phyloP scores from a whole-genome alignment of 2,797 vertebrate genomes.

The Microcaecilia unicolor region DNA sequence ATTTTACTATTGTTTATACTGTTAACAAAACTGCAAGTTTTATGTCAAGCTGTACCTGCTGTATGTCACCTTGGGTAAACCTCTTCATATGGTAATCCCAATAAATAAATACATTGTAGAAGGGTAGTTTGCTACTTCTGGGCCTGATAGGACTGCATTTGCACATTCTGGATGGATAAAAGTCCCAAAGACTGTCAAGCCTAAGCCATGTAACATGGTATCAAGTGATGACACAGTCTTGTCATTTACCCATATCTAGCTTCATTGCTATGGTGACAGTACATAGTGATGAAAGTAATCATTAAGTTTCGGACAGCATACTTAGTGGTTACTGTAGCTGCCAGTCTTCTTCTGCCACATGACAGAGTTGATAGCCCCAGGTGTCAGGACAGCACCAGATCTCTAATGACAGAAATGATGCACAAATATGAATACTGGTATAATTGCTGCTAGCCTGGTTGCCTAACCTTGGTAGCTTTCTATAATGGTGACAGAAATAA shows the following conservation, averaged over 20 bases:
- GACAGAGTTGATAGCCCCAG: constrained; percentile 8
- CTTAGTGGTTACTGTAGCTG: background rate
- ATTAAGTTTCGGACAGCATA: constrained; percentile 4
- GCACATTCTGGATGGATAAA: constrained; percentile 4
- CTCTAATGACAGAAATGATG: constrained; percentile 13
- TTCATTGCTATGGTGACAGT: constrained; percentile 38
- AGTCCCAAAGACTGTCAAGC: constrained; percentile 31
- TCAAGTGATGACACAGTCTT: constrained; percentile 31
- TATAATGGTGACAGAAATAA: background rate
- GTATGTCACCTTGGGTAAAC: too few relatives aligned
- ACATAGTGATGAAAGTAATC: constrained; percentile 12
- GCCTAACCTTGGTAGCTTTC: background rate
- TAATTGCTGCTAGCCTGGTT: background rate
- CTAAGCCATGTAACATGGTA: background rate
- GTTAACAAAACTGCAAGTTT: too few relatives aligned
- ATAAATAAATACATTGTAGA: too few relatives aligned
- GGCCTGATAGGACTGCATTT: constrained; percentile 5
- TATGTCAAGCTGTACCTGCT: too few relatives aligned
- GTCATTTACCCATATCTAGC: constrained; percentile 18
- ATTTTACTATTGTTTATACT: too few relatives aligned
- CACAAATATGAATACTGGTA: background rate
- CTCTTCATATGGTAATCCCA: too few relatives aligned
- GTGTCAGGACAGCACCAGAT: constrained; percentile 20
- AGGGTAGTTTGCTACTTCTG: constrained; percentile 11
- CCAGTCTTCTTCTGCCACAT: background rate